phyloP scores from a whole-genome alignment of 1,140 invertebrate species.

The Zaprionus tsacasi region DNA sequence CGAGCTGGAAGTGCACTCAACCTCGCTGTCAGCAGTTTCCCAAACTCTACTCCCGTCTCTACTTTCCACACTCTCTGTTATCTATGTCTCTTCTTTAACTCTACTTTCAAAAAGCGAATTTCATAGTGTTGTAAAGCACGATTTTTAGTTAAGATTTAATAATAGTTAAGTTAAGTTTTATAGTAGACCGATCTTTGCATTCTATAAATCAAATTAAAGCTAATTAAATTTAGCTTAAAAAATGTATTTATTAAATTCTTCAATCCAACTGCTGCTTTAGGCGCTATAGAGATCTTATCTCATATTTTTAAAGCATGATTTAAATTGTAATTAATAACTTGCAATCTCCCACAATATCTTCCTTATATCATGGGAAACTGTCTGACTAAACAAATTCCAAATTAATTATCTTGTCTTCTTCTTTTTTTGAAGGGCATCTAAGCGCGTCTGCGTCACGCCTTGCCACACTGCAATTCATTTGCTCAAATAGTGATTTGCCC shows the following conservation, averaged over 20 bases:
- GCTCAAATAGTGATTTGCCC: slow-evolving; percentile 27
- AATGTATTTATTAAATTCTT: no score
- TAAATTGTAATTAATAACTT: background rate
- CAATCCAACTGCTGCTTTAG: no score
- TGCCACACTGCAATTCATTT: slow-evolving; percentile 28
- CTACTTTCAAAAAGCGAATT: background rate
- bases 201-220: no score
- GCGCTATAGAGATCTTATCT: no score
- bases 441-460: slow-evolving; percentile 19
- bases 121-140: no score
- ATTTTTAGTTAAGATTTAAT: no score
- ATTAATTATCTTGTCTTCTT: slow-evolving; percentile 1
- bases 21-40: background rate
- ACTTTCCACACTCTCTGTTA: background rate
- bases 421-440: slow-evolving; percentile 23
- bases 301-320: no score
- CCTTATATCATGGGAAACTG: background rate
- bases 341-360: background rate
- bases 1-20: slow-evolving; percentile 9
- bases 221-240: no score
- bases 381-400: background rate
- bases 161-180: no score
- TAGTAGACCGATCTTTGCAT: no score
- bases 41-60: background rate
- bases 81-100: background rate